Conservation (phyloP, 92 coral and sea anemone genomes). For the Siderastrea radians region DNA sequence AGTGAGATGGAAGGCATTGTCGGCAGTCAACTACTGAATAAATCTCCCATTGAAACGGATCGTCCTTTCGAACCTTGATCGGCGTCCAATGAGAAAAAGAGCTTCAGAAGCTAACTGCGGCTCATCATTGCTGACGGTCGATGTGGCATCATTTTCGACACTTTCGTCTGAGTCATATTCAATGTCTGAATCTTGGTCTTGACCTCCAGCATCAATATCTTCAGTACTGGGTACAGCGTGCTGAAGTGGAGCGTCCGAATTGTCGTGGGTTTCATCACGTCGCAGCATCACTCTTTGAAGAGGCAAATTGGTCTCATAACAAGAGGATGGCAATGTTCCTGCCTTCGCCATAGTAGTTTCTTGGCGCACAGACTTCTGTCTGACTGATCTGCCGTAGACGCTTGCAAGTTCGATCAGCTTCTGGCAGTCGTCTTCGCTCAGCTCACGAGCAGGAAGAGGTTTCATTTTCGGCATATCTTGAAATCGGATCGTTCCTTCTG, state of each 20-base stretch:
- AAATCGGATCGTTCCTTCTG: constrained; percentile 43
- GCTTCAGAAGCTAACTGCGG: constrained; percentile 61
- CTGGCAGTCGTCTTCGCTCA: constrained; percentile 45
- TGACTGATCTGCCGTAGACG: constrained; percentile 63
- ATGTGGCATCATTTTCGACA: constrained; percentile 27
- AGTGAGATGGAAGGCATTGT: background rate
- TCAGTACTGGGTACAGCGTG: constrained; percentile 16
- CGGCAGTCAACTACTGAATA: background rate
- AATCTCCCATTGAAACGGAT: constrained; percentile 50
- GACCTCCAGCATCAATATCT: constrained; percentile 8
- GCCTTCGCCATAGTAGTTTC: constrained; percentile 73
- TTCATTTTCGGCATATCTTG: constrained; percentile 46
- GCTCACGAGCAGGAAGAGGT: too few relatives aligned
- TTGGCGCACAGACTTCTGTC: constrained; percentile 68
- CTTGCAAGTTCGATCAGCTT: constrained; percentile 45
- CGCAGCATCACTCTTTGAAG: constrained; percentile 12
- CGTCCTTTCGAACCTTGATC: constrained; percentile 62
- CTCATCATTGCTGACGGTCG: constrained; percentile 30
- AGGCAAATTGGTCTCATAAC: constrained; percentile 23
- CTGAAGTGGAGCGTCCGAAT: constrained; percentile 19
- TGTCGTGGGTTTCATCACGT: background rate
- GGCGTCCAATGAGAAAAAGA: constrained; percentile 49
- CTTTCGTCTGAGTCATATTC: constrained; percentile 49
- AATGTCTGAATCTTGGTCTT: too few relatives aligned
- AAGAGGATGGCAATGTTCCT: constrained; percentile 22